Conservation (phyloP, 2,797 vertebrate genomes). For the Eulemur albifrons region DNA sequence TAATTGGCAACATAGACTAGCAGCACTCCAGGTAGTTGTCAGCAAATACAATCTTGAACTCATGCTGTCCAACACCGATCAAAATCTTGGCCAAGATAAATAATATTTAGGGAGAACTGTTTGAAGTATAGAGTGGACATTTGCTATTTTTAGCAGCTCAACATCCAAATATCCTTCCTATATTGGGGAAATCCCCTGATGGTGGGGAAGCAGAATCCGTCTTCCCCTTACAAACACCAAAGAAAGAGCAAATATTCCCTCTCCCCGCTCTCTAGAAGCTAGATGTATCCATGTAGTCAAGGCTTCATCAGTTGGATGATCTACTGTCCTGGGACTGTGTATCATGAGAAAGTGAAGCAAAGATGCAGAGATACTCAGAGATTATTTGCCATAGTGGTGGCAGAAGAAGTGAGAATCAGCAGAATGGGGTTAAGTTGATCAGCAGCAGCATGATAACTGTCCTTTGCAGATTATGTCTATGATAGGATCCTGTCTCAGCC, state of each 20-base stretch:
- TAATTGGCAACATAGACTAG: constrained; percentile 73
- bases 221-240: constrained; percentile 24
- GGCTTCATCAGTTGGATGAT: not conserved
- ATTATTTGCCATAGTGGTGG: not conserved
- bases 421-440: not conserved
- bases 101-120: constrained; percentile 59
- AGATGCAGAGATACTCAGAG: not conserved
- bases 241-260: not conserved
- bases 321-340: not conserved
- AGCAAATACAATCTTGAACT: constrained; percentile 75
- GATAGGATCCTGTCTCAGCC: not conserved
- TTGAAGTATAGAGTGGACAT: constrained; percentile 60
- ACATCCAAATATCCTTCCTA: constrained; percentile 11
- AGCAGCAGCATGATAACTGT: not conserved
- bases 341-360: constrained; percentile 19
- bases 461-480: not conserved
- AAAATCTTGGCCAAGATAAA: constrained; percentile 74
- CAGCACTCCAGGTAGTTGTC: constrained; percentile 77
- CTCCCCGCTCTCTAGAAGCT: not conserved
- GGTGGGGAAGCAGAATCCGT: not conserved
- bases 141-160: constrained; percentile 54
- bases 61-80: constrained; percentile 68
- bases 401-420: not conserved
- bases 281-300: not conserved
- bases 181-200: constrained; percentile 23